phyloP scores from a whole-genome alignment of 1,140 invertebrate species.

The Pachypsylla venusta region DNA sequence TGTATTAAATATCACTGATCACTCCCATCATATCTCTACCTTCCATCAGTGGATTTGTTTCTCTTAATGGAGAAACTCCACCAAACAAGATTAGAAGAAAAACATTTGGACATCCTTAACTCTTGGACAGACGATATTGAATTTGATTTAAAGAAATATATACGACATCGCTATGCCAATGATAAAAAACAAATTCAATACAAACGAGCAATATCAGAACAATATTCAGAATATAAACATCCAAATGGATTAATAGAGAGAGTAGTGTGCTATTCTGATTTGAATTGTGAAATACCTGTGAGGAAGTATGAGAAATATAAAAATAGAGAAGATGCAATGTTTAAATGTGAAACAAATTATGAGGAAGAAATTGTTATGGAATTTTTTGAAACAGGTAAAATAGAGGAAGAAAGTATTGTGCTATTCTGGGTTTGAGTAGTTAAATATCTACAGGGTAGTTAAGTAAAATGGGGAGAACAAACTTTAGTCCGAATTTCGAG shows the following conservation, averaged over 20 bases:
- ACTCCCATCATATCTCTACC: no score
- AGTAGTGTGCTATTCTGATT: constrained; percentile 51
- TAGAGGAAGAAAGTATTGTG: no score
- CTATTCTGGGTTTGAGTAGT: no score
- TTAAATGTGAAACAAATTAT: background rate
- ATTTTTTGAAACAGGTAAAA: background rate
- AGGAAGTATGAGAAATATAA: background rate
- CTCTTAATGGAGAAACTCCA: no score
- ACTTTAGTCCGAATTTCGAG: no score
- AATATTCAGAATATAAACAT: constrained; percentile 57
- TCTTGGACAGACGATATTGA: constrained; percentile 60
- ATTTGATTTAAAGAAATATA: constrained; percentile 32
- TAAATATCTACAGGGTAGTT: no score
- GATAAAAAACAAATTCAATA: constrained; percentile 54
- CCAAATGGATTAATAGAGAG: constrained; percentile 50
- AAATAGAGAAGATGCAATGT: background rate
- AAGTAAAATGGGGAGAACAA: no score
- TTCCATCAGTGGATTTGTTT: no score
- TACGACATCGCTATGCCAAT: background rate
- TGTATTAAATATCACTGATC: no score
- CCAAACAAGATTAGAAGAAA: no score
- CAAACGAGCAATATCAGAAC: constrained; percentile 57
- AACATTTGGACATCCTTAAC: constrained; percentile 61
- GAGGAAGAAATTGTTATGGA: background rate
- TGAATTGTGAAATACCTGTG: background rate